Evolutionary conservation across 2,113 vertebrate genomes (phyloP), one percentile per base, ranked within the genome.

Genomic region (Acrocephalus arundinaceus): DNA sequence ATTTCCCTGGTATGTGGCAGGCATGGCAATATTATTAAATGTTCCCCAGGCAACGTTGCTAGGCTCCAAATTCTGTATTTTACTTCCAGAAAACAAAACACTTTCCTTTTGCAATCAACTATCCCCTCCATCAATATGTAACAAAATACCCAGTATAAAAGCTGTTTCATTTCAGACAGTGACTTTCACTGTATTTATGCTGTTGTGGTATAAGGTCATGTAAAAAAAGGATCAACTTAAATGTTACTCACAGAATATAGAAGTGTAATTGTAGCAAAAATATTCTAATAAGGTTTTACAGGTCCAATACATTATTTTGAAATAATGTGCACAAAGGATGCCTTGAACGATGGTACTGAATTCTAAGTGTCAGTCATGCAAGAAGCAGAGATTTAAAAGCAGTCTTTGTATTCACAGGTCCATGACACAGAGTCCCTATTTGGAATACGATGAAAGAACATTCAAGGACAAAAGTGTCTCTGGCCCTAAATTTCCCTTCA

Each of bases 311-410:
- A 81, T 89, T 95, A 90, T 86, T 94, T 92, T 86, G 73, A 93
- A 94, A 90, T 92, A 81, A 92, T 90, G 83, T 86, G 89, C 76
- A 52, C 27, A 63, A 77, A 94, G 51, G 39, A 86, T 89, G 35
- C 59, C 72, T 88, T 90, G 88, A 95, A 97, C 94, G 90, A 95
- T 90, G 83, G 37, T 90, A 46, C 90, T 71, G 86, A 90, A 94
- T 90, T 81, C 63, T 61, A 76, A 91, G 63, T 86, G 86, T 90
- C 92, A 96, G 83, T 89, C 95, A 94, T 92, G 92, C 95, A 95
- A 88, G 96, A 89, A 90, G 86, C 19, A 83, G 88, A 97, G 94
- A 97, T 96, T 96, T 95, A 96, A 96, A 96, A 95, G 68, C 95
- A 93, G 92, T 77, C 90, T 96, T 87, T 74, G 83, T 88, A 96